Percentiles rank a stretch among this genome's conserved stretches.
Evolutionary conservation across 1,140 invertebrate genomes (phyloP).

Genomic region (Triops longicaudatus): DNA sequence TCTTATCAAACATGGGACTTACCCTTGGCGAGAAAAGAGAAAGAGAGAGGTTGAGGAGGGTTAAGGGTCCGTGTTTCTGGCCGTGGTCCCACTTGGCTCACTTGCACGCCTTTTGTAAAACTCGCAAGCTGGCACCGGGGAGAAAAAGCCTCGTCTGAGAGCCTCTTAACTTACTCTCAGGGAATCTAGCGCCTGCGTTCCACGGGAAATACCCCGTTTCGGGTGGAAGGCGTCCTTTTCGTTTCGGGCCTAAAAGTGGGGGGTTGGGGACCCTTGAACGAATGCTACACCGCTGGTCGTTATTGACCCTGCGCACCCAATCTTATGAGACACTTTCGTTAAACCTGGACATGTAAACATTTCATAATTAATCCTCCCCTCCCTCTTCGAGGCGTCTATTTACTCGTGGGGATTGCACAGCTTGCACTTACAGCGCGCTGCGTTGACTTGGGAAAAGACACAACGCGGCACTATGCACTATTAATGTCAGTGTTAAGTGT

Average conservation of each 20-base stretch:
- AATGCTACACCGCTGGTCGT: not conserved
- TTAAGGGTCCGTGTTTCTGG: not conserved
- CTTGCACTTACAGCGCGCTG: too few species aligned
- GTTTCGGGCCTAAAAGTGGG: not conserved
- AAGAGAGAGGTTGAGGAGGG: not conserved
- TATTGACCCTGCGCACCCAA: conserved; percentile 5
- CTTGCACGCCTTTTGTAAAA: conserved; percentile 9
- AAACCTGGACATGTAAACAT: not conserved
- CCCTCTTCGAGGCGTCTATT: too few species aligned
- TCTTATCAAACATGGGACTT: not conserved
- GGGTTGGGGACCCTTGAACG: too few species aligned
- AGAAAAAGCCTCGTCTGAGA: conserved; percentile 7
- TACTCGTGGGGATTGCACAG: too few species aligned
- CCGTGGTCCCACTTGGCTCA: conserved; percentile 5
- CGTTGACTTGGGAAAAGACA: too few species aligned
- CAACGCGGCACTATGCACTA: not conserved
- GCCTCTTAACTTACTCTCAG: not conserved
- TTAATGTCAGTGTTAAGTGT: not conserved
- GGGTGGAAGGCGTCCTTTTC: not conserved
- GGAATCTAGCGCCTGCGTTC: not conserved
- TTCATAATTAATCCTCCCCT: conserved; percentile 3
- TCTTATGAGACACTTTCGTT: conserved; percentile 12
- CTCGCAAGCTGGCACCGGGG: not conserved
- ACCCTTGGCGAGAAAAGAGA: not conserved
- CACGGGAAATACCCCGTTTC: not conserved